phyloP scores from a whole-genome alignment of 2,113 vertebrate genomes.

The Paracanthobrama guichenoti region DNA sequence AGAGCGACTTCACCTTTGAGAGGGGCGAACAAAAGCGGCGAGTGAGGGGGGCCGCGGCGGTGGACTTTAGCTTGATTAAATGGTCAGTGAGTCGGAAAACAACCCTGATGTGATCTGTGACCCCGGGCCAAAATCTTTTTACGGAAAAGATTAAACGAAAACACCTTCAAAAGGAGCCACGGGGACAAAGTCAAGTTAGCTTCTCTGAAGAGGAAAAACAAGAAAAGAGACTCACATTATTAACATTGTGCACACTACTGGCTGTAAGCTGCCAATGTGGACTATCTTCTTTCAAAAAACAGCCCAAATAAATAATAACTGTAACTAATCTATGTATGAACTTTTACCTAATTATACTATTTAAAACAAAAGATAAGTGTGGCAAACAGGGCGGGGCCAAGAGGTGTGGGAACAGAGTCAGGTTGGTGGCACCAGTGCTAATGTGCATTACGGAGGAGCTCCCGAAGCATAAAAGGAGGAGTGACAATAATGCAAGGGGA shows the following conservation, averaged over 20 bases:
- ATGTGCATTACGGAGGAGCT: too few species aligned
- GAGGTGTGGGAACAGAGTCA: too few species aligned
- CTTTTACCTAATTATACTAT: too few species aligned
- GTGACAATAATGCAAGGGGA: too few species aligned
- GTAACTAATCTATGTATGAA: too few species aligned
- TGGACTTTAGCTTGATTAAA: constrained; percentile 89
- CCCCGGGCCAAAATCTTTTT: constrained; percentile 72
- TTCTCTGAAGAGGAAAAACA: constrained; percentile 48
- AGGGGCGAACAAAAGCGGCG: constrained; percentile 77
- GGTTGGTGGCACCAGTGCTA: too few species aligned
- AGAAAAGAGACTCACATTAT: constrained; percentile 37
- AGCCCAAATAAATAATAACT: too few species aligned
- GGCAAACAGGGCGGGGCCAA: too few species aligned
- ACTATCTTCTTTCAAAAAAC: not conserved
- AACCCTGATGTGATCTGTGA: constrained; percentile 86
- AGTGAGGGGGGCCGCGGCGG: constrained; percentile 72
- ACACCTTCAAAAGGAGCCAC: constrained; percentile 77
- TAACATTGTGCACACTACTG: constrained; percentile 17
- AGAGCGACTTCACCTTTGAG: constrained; percentile 79
- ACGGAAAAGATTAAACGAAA: constrained; percentile 82
- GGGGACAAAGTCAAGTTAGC: constrained; percentile 66
- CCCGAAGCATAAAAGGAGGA: too few species aligned
- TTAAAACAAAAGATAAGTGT: too few species aligned
- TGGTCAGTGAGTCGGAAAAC: constrained; percentile 88
- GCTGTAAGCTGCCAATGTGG: not conserved